Evolutionary conservation across 2,888 invertebrate genomes (phyloP).

Genomic region (Mythimna loreyi): DNA sequence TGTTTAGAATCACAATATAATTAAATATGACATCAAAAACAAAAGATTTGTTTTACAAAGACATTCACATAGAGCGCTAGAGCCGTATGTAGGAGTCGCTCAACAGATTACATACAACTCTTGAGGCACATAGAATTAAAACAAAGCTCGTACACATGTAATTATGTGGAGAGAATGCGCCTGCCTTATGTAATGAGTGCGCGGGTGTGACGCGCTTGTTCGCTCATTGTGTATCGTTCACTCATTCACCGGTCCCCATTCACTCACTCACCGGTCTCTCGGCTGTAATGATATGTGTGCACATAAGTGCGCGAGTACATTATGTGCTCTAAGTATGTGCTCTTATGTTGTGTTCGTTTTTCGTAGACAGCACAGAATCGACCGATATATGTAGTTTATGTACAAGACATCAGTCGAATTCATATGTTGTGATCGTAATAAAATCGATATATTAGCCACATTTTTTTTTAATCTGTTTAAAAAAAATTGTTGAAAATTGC

Average conservation of each 20-base stretch:
- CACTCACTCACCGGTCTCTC: conserved; percentile 21
- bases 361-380: neutral
- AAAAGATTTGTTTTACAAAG: neutral
- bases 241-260: conserved; percentile 26
- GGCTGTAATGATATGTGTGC: conserved; percentile 17
- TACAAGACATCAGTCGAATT: too few relatives aligned
- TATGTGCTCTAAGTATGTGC: conserved; percentile 12
- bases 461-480: too few relatives aligned
- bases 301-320: conserved; percentile 13
- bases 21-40: neutral
- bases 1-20: neutral
- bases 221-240: conserved; percentile 30
- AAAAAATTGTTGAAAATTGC: too few relatives aligned
- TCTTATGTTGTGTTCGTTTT: neutral
- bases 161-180: conserved; percentile 22
- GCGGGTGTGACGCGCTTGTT: conserved; percentile 11
- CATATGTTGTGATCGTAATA: too few relatives aligned
- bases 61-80: neutral
- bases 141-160: conserved; percentile 31
- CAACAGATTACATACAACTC: conserved; percentile 3
- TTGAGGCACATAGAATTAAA: conserved; percentile 26
- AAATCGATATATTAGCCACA: too few relatives aligned
- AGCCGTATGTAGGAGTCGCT: neutral
- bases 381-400: neutral
- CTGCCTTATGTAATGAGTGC: conserved; percentile 17